A percentile compares a stretch with the other conserved stretches of the same genome.
Evolutionary conservation across 1,140 invertebrate species (phyloP).

Genomic region (Anthonomus grandis): DNA sequence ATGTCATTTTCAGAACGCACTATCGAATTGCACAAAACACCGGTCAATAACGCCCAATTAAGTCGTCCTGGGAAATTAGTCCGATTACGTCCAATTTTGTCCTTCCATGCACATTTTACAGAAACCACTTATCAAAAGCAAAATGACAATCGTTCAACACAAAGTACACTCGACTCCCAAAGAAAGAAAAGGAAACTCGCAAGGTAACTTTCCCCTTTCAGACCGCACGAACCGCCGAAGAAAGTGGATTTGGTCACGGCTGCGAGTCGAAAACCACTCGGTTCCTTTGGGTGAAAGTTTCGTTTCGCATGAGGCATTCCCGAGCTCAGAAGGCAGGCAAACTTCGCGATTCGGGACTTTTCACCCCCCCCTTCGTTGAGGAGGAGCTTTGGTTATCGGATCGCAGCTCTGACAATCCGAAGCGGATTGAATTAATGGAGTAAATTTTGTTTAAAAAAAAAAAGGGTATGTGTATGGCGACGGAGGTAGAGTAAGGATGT

Average conservation of each 20-base stretch:
- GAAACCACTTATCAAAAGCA: neutral
- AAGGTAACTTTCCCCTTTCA: neutral
- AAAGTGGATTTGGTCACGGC: neutral
- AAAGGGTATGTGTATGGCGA: too few relatives aligned
- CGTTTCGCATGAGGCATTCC: neutral
- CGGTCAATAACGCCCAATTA: too few relatives aligned
- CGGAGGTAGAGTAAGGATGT: too few relatives aligned
- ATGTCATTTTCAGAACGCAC: too few relatives aligned
- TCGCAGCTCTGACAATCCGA: neutral
- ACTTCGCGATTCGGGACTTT: constrained; percentile 3
- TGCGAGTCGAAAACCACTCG: neutral
- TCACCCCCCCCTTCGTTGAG: too few relatives aligned
- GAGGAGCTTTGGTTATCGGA: neutral
- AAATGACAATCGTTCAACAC: neutral
- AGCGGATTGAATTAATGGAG: too few relatives aligned
- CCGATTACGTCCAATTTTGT: too few relatives aligned
- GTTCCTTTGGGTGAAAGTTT: neutral
- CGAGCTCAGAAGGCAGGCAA: constrained; percentile 9
- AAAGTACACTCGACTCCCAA: neutral
- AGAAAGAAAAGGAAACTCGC: neutral
- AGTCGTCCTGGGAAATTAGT: too few relatives aligned
- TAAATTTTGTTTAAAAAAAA: too few relatives aligned
- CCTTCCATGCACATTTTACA: too few relatives aligned
- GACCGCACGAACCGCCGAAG: neutral
- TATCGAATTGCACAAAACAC: too few relatives aligned